Conservation (phyloP, 1,140 invertebrate species). For the Drosophila athabasca region DNA sequence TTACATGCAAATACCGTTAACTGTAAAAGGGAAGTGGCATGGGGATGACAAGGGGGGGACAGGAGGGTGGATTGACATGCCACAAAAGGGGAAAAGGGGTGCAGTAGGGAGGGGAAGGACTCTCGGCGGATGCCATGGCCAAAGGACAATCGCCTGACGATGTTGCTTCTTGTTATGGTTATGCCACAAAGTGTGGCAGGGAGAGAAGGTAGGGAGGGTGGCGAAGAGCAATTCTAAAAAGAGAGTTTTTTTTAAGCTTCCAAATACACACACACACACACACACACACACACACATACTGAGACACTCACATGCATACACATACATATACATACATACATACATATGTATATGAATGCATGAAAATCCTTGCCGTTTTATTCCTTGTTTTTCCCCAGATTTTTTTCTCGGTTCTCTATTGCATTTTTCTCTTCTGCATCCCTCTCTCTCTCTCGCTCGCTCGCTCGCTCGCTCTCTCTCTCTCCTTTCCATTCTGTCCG, state of each 20-base stretch:
- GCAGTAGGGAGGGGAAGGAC: slow-evolving; percentile 26
- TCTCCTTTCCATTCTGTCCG: slow-evolving; percentile 40
- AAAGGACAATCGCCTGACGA: slow-evolving; percentile 45
- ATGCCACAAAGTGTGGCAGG: slow-evolving; percentile 22
- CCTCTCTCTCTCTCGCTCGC: slow-evolving; percentile 38
- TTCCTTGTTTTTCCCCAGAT: slow-evolving; percentile 33
- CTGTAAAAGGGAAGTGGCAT: slow-evolving; percentile 24
- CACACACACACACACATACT: too few species aligned
- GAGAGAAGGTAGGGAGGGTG: not conserved
- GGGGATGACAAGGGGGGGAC: not conserved
- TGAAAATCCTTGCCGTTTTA: slow-evolving; percentile 49
- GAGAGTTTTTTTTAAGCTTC: slow-evolving; percentile 38
- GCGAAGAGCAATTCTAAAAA: not conserved
- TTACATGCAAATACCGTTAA: slow-evolving; percentile 75
- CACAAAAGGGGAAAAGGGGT: not conserved
- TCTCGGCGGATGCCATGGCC: slow-evolving; percentile 34
- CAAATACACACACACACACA: slow-evolving; percentile 23
- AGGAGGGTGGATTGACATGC: slow-evolving; percentile 2
- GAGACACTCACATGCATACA: slow-evolving; percentile 15
- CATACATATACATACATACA: not conserved
- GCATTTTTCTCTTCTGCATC: slow-evolving; percentile 25
- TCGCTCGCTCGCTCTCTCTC: slow-evolving; percentile 39
- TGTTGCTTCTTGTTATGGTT: slow-evolving; percentile 40
- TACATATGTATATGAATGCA: slow-evolving; percentile 1
- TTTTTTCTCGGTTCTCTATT: slow-evolving; percentile 10